A percentile compares a stretch with the other conserved stretches of the same genome.
Conservation (phyloP, 2,797 vertebrate genomes). For the Emys orbicularis region DNA sequence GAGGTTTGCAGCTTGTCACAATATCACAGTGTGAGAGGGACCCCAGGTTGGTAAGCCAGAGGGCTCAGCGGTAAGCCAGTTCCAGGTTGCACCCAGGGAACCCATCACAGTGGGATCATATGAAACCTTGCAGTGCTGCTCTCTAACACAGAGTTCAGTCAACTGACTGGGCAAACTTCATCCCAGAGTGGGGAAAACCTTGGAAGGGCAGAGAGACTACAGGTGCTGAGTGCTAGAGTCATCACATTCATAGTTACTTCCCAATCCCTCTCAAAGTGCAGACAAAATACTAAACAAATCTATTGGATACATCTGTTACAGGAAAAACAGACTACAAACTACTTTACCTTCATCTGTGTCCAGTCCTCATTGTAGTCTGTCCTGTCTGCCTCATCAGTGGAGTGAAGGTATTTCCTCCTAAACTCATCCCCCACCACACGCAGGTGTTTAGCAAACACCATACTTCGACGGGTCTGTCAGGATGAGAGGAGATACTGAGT, state of each 20-base stretch:
- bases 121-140: neutral
- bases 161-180: neutral
- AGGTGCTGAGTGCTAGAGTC: fast-evolving
- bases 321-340: neutral
- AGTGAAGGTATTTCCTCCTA: slow-evolving; percentile 88
- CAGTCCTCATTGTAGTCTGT: slow-evolving; percentile 92
- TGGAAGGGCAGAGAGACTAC: fast-evolving
- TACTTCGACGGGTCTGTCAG: slow-evolving; percentile 92
- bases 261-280: neutral
- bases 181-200: neutral
- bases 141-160: neutral
- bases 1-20: too few relatives aligned
- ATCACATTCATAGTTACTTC: fast-evolving
- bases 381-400: slow-evolving; percentile 87
- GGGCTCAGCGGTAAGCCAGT: too few relatives aligned
- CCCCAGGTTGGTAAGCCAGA: too few relatives aligned
- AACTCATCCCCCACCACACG: slow-evolving; percentile 91
- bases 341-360: slow-evolving; percentile 91
- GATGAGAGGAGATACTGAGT: neutral
- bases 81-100: too few relatives aligned
- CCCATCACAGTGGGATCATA: neutral
- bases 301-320: fast-evolving
- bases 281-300: neutral
- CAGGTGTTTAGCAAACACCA: slow-evolving; percentile 97
- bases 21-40: too few relatives aligned